Base-by-base conservation (phyloP, 2,113 vertebrate species). In the Misgurnus mizolepis region DNA sequence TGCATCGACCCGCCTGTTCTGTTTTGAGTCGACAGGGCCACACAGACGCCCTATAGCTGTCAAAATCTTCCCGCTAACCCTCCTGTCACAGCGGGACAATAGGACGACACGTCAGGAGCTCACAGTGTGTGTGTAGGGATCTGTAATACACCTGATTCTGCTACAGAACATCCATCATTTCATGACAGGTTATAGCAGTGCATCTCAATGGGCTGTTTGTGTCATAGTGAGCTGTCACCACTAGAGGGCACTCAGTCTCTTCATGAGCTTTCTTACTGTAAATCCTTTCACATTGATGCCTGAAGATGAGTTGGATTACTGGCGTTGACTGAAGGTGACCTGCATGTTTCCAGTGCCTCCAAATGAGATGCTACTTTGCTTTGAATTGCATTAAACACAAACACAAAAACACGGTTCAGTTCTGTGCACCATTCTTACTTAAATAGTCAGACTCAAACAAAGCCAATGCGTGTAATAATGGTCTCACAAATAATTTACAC, bases 81-180 rank as follows among this genome's bases (percentile, higher is more conserved):
- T 18, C 34, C 61, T 65, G 53, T 76, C 47, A 43, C 60, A 49
- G 27, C 5, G 43, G 1, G 4, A 55, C 15, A 77, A 41, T 66
- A 64, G 62, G 68, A 61, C 7, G 18, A 58, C 69, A 58, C 18
- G 47, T 49, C 49, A 43, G 53, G 50, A 70, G 68, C 15, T 65
- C 43, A 11, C 45, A 0, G 62, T 60, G 61, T 75, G 7, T 67
- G 62, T 41, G 14, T 9, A 27, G 62, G 11, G 39, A 41, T 76
- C 69, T 76, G 65, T 74, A 62, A 27, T 70, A 39, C 67, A 58
- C 34, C 45, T 53, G 67, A 71, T 80, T 80, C 67, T 14, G 18
- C 17, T 17, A 15, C 40, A 62, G 43, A 80, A 27, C 78, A 70
- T 80, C 68, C 41, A 62, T 72, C 45, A 80, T 61, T 43, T 65